Base-by-base conservation (phyloP, 2,113 vertebrate genomes). In the Delphinapterus leucas region DNA sequence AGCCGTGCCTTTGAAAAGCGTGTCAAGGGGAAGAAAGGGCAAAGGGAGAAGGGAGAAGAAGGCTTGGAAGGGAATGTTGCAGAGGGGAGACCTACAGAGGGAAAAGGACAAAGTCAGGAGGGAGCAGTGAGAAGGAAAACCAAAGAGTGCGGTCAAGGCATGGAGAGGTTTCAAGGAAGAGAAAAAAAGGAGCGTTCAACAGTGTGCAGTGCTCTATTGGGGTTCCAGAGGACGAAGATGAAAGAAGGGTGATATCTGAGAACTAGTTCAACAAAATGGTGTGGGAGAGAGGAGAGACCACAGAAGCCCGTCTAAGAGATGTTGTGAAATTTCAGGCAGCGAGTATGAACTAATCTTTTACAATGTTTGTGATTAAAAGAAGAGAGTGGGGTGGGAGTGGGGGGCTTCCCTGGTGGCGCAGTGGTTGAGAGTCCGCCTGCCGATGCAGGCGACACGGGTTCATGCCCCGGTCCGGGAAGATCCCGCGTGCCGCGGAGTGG, bases 101-200 rank as follows among this genome's bases (percentile, higher is more conserved):
- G 74, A 44, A 38, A 89, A 76, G 14, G 38, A 9, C 14, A 25
- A 79, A 23, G 21, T 90, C n/a, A 41, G 47, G 55, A 63, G 53
- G 15, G n/a, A 71, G 1, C 6, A 86, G 23, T 49, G 28, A 79
- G 60, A 76, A 58, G 49, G 73, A 71, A 86, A 49, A 17, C 55
- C 5, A 26, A 55, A 58, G 58, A 60, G 49, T 67, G 15, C 61
- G 28, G 14, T 47, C 25, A 76, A 53, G 23, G 53, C 15, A 65
- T 41, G 33, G 47, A 82, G 23, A 38, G 28, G 12, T 65, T 80
- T 47, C 28, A n/a, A 79, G 41, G 18, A 9, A 31, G 28, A 49
- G 4, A 8, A 28, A 31, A 31, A 7, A 55, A 58, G n/a, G 21
- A n/a, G 49, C 0, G 0, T 58, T 58, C 12, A 2, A 15, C 33